Base-by-base conservation (phyloP, 2,888 invertebrate species). In the Conus canariensis region DNA sequence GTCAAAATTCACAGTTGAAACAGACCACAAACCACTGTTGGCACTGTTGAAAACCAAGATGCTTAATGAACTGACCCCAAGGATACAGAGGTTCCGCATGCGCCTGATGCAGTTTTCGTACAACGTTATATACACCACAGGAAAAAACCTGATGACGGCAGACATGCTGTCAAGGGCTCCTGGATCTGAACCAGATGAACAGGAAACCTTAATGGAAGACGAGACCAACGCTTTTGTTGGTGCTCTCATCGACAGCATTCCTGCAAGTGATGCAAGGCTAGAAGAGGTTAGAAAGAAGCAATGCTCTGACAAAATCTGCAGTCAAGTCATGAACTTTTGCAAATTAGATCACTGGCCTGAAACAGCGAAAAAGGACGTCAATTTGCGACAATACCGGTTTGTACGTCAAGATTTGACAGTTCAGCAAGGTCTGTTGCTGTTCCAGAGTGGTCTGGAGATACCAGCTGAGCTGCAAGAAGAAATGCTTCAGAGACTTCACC, bases 61-160 rank as follows among this genome's bases (percentile, higher is more conserved):
- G 6, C 58, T 67, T 74, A 86, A 90, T 85, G 88, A 89, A 82
- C 22, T 89, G 80, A 88, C 90, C 56, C 90, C 88, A 85, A 86
- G 90, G 60, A 90, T 90, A 5, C 90, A 89, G 67, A 25, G 88
- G 4, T 90, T 90, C 77, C 30, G 82, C 30, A 74, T 80, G 87
- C 22, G 87, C 19, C 89, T 89, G 19, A 86, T 90, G 77, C 30
- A 67, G 6, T 87, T 87, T 45, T 77, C 16, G 7, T 77, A 60
- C 30, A 60, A 82, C 60, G 10, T 80, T 59, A 60, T 22, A 59
- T 80, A 80, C 74, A 70, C 86, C n/a, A 10, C 86, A 86, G 86
- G 86, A 22, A 85, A 85, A 67, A 60, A 86, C 86, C 19, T 86
- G 86, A 86, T 86, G 86, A 86, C 12, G n/a, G 86, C 86, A 64